Percentiles rank a stretch among this genome's conserved stretches.
phyloP scores from a whole-genome alignment of 2,797 vertebrate genomes.

The Typhlichthys eigenmanni region DNA sequence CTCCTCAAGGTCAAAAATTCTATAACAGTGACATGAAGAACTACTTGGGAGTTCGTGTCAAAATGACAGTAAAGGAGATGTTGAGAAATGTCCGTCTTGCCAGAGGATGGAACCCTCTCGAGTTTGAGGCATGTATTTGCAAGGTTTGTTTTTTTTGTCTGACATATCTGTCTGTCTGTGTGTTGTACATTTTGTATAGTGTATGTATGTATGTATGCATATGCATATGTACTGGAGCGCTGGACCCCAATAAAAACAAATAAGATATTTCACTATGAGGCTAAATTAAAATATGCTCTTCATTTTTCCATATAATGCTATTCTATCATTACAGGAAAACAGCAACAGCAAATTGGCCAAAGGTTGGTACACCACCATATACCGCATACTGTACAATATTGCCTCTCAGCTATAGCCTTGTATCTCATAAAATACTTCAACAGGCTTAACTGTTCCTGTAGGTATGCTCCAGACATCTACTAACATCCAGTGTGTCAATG shows the following conservation, averaged over 20 bases:
- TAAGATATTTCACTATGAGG: neutral
- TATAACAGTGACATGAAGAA: slow-evolving; percentile 45
- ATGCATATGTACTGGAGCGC: neutral
- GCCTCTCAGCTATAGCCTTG: neutral
- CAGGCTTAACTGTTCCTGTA: too few species aligned
- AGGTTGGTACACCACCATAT: slow-evolving; percentile 53
- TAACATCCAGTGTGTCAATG: too few species aligned
- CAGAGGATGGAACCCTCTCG: slow-evolving; percentile 65
- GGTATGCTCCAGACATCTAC: too few species aligned
- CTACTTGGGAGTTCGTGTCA: slow-evolving; percentile 86
- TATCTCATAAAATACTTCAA: neutral
- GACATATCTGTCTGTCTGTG: neutral
- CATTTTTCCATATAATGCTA: slow-evolving; percentile 10
- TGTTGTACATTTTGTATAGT: too few species aligned
- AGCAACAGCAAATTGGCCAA: slow-evolving; percentile 46
- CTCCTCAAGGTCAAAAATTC: slow-evolving; percentile 52
- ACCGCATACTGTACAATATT: neutral
- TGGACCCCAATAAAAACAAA: neutral
- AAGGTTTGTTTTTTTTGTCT: neutral
- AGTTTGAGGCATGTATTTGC: slow-evolving; percentile 66
- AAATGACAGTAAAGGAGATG: slow-evolving; percentile 85
- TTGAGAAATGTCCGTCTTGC: slow-evolving; percentile 78
- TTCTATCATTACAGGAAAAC: slow-evolving; percentile 39
- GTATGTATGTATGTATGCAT: slow-evolving; percentile 1
- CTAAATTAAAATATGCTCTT: slow-evolving; percentile 1